phyloP scores from a whole-genome alignment of 2,888 invertebrate genomes.

The Zele albiditarsus region DNA sequence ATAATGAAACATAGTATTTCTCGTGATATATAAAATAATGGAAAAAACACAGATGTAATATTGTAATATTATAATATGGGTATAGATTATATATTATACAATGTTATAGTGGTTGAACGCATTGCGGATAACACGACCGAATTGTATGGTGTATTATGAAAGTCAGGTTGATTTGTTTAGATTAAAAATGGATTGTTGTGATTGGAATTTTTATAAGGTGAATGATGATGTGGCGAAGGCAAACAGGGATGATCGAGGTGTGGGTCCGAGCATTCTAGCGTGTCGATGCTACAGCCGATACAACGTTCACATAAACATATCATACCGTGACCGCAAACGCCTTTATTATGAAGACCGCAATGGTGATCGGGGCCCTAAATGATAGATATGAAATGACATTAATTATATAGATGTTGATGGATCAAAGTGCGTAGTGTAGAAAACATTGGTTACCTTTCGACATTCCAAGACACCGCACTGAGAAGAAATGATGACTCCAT shows the following conservation, averaged over 20 bases:
- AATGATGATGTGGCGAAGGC: conserved; percentile 38
- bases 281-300: conserved; percentile 69
- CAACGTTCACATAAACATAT: conserved; percentile 70
- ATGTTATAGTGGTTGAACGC: background rate
- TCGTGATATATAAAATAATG: conserved; percentile 7
- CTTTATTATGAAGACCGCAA: conserved; percentile 70
- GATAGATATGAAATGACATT: background rate
- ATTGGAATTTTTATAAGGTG: conserved; percentile 45
- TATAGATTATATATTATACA: background rate
- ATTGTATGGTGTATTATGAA: background rate
- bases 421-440: background rate
- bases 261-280: conserved; percentile 55
- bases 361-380: conserved; percentile 71
- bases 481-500: conserved; percentile 55
- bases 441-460: conserved; percentile 52
- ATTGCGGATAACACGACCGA: background rate
- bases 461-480: conserved; percentile 60
- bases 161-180: background rate
- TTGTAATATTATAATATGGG: background rate
- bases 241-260: conserved; percentile 53
- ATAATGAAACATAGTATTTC: background rate
- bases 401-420: background rate
- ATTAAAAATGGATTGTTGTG: conserved; percentile 43
- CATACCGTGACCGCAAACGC: conserved; percentile 70
- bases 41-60: background rate